Evolutionary conservation across 2,888 invertebrate species (phyloP), one percentile per base, ranked within the genome.

Genomic region (Xanthorhoe designata): DNA sequence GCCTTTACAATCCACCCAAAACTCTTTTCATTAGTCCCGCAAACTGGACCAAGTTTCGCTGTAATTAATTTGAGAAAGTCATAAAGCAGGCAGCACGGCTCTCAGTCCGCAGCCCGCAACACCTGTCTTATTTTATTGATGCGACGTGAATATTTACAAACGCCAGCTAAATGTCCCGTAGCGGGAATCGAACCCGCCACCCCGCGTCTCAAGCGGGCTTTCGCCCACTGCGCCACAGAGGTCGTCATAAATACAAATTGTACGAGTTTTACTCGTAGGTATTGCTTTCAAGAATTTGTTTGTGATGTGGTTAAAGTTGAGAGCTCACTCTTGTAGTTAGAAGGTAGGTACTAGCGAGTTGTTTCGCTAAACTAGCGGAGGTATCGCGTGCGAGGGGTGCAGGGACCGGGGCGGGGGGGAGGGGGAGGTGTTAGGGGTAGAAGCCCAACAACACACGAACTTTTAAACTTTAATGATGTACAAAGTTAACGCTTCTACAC

Each of bases 401-500:
- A 50, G 15, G 32, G 7, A 13, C 13, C 18, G 35, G 45, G 9
- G 17, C 45, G 32, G 19, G 38, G 49, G 56, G 1, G 47, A 50
- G 32, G 19, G 24, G 10, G 35, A 24, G 24, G 13, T 19, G 50
- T 24, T 15, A 50, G 50, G 19, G 38, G 47, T 45, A 50, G 32
- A 29, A 54, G 53, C 9, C n/a, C 45, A 38, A 45, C 59, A 65
- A 66, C 69, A 69, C 58, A 52, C 65, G 52, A 61, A 70, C 70
- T 68, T 62, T 72, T 61, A 72, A 70, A 72, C 66, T 72, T 72
- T 72, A 69, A 74, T 69, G 66, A 66, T 54, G 69, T 69, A 68
- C 68, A 64, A 72, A 74, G 66, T 70, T 70, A 71, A 64, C 65
- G 63, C 61, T 55, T 66, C 57, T 61, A 70, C 66, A 66, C 64